These are phyloP conservation scores for Muntiacus reevesi DNA, from an alignment of 2,113 vertebrate genomes.

Conservation along the genomic window DNA sequence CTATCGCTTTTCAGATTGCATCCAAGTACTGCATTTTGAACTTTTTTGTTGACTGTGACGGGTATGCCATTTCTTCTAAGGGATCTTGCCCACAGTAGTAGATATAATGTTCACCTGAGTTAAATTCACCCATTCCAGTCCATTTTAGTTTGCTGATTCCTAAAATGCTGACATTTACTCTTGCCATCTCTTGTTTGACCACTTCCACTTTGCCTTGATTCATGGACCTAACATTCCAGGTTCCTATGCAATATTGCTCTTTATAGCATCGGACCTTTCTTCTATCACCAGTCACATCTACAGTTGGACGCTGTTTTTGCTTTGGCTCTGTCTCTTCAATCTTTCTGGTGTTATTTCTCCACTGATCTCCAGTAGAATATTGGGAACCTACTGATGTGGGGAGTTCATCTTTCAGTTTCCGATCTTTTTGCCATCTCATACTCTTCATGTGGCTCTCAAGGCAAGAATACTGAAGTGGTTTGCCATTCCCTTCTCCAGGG, in stretches of 20 bases:
- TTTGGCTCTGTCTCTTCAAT: not conserved
- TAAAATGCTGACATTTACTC: not conserved
- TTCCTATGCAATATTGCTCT: not conserved
- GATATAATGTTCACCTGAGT: not conserved
- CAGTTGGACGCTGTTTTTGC: not conserved
- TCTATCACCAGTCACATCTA: not conserved
- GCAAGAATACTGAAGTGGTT: not conserved
- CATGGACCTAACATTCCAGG: not conserved
- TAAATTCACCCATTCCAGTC: not conserved
- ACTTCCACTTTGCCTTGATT: not conserved
- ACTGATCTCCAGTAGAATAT: not conserved
- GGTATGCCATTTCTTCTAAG: not conserved
- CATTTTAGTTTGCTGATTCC: not conserved
- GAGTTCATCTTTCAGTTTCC: not conserved
- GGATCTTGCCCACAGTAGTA: not conserved
- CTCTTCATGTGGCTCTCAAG: not conserved
- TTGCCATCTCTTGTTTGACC: not conserved
- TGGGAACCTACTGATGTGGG: fast-evolving
- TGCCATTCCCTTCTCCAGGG: not conserved
- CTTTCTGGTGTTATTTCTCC: not conserved
- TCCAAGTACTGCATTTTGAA: not conserved
- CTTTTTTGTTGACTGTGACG: not conserved
- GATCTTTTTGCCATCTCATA: not conserved
- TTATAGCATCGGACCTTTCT: not conserved
- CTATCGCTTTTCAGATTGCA: not conserved